These are phyloP conservation scores for Mugil cephalus DNA, from an alignment of 2,113 vertebrate species.

Conservation along the genomic window DNA sequence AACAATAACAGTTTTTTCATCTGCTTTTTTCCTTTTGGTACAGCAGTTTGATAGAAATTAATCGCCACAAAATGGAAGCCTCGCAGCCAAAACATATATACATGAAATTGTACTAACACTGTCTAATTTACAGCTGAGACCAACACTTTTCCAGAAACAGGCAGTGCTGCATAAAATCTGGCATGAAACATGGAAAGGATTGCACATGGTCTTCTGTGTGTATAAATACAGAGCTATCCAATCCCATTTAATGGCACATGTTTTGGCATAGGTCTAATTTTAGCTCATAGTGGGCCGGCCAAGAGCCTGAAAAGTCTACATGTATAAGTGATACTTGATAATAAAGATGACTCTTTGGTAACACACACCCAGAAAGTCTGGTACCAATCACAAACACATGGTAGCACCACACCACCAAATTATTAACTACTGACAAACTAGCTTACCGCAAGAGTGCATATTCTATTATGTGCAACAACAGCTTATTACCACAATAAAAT, in stretches of 20 bases:
- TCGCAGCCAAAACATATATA: neutral
- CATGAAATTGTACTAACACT: neutral
- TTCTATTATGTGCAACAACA: neutral
- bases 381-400: slow-evolving; percentile 8
- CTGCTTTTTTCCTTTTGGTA: neutral
- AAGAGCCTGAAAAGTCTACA: slow-evolving; percentile 3
- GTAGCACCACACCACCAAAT: neutral
- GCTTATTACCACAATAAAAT: too few species aligned
- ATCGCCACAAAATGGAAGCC: neutral
- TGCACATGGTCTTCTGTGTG: slow-evolving; percentile 4
- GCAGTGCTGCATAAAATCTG: slow-evolving; percentile 10
- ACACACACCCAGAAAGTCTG: neutral
- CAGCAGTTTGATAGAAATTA: neutral
- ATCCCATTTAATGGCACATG: slow-evolving; percentile 30
- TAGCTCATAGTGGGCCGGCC: slow-evolving; percentile 2
- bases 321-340: too few species aligned
- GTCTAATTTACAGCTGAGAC: neutral
- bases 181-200: slow-evolving; percentile 33
- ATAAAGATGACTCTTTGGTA: too few species aligned
- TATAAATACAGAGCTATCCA: slow-evolving; percentile 17
- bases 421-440: neutral
- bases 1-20: too few species aligned
- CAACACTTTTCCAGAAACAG: slow-evolving; percentile 4
- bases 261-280: slow-evolving; percentile 15
- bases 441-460: neutral